phyloP scores from a whole-genome alignment of 2,888 invertebrate species.

The Dromius quadrimaculatus region DNA sequence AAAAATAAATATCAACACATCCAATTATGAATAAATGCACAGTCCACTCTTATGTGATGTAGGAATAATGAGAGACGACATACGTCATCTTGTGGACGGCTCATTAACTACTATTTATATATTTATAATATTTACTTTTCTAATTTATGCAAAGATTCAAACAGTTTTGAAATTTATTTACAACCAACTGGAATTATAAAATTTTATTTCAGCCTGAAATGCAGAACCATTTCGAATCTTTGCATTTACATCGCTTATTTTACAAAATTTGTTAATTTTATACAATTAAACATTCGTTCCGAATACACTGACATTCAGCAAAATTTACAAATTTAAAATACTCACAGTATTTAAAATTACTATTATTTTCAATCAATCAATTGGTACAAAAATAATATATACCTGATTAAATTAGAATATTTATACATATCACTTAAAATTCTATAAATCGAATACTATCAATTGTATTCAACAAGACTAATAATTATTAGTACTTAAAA shows the following conservation, averaged over 20 bases:
- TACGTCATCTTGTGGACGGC: conserved; percentile 49
- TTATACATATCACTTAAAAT: conserved; percentile 48
- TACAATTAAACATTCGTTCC: conserved; percentile 45
- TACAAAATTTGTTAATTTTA: conserved; percentile 39
- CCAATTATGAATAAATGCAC: conserved; percentile 48
- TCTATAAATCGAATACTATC: conserved; percentile 17
- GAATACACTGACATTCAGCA: conserved; percentile 37
- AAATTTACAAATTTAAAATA: conserved; percentile 50
- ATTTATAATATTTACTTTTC: conserved; percentile 35
- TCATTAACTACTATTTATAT: conserved; percentile 46
- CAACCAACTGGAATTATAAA: conserved; percentile 36
- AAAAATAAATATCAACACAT: conserved; percentile 55
- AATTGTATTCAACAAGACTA: conserved; percentile 28
- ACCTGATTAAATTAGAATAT: conserved; percentile 47
- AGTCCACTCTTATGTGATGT: conserved; percentile 51
- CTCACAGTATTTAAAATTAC: conserved; percentile 47
- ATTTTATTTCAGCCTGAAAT: conserved; percentile 31
- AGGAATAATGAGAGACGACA: conserved; percentile 46
- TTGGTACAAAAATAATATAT: conserved; percentile 53
- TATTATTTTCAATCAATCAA: conserved; percentile 45
- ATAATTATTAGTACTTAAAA: conserved; percentile 20
- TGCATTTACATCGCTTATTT: conserved; percentile 29
- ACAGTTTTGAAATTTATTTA: conserved; percentile 24
- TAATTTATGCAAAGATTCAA: conserved; percentile 28
- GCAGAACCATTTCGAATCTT: conserved; percentile 15